phyloP scores from a whole-genome alignment of 2,797 vertebrate species.

The Tragelaphus eurycerus region DNA sequence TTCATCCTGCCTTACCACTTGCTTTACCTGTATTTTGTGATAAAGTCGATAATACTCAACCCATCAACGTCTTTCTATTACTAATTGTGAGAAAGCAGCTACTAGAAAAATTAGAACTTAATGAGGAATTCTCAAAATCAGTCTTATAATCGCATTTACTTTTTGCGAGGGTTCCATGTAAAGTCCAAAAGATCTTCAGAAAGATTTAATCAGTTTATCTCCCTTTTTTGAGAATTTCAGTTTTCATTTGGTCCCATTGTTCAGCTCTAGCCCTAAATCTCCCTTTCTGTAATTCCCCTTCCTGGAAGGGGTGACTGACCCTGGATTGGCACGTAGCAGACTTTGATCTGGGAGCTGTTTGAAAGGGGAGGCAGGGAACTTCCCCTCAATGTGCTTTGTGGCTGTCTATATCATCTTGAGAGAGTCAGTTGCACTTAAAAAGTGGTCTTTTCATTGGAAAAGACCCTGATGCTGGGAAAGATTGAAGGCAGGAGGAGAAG shows the following conservation, averaged over 20 bases:
- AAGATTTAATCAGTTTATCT: neutral
- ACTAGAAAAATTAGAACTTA: neutral
- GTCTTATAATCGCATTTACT: neutral
- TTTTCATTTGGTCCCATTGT: neutral
- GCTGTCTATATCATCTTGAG: neutral
- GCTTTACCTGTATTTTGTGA: neutral
- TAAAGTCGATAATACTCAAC: neutral
- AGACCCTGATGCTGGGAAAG: neutral
- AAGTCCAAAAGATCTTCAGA: neutral
- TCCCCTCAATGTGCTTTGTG: neutral
- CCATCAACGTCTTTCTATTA: neutral
- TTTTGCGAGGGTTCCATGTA: neutral
- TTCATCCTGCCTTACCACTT: neutral
- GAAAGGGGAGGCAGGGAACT: neutral
- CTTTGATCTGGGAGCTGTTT: neutral
- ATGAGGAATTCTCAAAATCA: constrained; percentile 22
- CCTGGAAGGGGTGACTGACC: neutral
- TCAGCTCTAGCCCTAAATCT: neutral
- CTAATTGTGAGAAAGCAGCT: neutral
- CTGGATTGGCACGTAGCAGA: neutral
- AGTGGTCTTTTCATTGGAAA: neutral
- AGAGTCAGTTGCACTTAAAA: neutral
- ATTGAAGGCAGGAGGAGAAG: neutral
- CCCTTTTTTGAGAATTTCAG: neutral
- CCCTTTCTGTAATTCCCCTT: neutral